Conservation (phyloP, 2,888 invertebrate genomes). For the Eilema sororculum region DNA sequence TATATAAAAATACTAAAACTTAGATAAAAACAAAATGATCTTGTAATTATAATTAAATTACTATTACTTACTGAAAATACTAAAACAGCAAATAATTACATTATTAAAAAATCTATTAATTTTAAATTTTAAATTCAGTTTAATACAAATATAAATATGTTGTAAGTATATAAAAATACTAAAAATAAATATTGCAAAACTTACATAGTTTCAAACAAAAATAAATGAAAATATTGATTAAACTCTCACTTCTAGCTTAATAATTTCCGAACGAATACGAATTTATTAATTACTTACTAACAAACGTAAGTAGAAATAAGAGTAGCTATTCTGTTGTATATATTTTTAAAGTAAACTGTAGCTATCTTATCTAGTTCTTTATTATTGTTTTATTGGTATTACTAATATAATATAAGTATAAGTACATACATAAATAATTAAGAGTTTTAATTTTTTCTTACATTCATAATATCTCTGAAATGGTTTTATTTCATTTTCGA, state of each 20-base stretch:
- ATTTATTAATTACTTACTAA: neutral
- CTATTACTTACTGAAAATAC: neutral
- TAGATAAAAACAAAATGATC: neutral
- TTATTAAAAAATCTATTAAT: too few species aligned
- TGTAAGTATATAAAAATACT: too few species aligned
- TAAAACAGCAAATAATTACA: neutral
- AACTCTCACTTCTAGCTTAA: neutral
- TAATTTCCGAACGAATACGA: neutral
- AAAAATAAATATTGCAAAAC: neutral
- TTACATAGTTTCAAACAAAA: too few species aligned
- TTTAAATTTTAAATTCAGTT: neutral
- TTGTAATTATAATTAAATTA: neutral
- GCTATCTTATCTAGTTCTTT: neutral
- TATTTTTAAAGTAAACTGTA: neutral
- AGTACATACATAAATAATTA: neutral
- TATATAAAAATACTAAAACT: neutral
- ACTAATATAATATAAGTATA: neutral
- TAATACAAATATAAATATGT: too few species aligned
- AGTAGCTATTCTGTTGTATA: neutral
- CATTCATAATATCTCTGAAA: too few species aligned
- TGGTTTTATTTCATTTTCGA: too few species aligned
- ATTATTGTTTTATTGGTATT: neutral
- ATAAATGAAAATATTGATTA: neutral
- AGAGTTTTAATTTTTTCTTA: too few species aligned
- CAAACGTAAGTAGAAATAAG: neutral